phyloP scores from a whole-genome alignment of 2,113 vertebrate species.

The Cynopterus brachyotis region DNA sequence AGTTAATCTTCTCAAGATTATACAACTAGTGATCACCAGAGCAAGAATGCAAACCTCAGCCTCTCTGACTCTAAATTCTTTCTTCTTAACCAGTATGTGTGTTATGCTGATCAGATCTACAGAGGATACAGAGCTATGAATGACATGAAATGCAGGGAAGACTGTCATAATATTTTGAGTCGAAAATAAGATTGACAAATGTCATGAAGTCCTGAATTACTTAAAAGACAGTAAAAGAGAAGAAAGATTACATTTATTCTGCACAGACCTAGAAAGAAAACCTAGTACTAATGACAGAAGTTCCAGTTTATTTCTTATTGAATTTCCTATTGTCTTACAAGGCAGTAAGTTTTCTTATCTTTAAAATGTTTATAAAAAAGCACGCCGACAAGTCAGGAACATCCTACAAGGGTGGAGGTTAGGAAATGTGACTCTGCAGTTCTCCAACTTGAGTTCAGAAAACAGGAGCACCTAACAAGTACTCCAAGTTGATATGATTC shows the following conservation, averaged over 20 bases:
- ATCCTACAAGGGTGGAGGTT: neutral
- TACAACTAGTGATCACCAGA: neutral
- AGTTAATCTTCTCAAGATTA: neutral
- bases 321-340: neutral
- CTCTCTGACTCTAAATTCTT: neutral
- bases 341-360: neutral
- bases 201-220: neutral
- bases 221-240: neutral
- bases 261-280: constrained; percentile 16
- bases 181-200: constrained; percentile 19
- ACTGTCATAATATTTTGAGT: neutral
- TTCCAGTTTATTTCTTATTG: neutral
- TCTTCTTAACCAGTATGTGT: neutral
- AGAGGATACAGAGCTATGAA: neutral
- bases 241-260: neutral
- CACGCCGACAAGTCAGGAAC: neutral
- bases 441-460: neutral
- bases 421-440: neutral
- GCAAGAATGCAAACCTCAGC: neutral
- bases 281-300: neutral
- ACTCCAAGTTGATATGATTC: neutral
- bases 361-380: constrained; percentile 11
- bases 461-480: neutral
- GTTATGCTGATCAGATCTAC: neutral
- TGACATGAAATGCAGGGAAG: neutral